Evolutionary conservation across 2,888 invertebrate genomes (phyloP).

Genomic region (Orchesella flavescens): DNA sequence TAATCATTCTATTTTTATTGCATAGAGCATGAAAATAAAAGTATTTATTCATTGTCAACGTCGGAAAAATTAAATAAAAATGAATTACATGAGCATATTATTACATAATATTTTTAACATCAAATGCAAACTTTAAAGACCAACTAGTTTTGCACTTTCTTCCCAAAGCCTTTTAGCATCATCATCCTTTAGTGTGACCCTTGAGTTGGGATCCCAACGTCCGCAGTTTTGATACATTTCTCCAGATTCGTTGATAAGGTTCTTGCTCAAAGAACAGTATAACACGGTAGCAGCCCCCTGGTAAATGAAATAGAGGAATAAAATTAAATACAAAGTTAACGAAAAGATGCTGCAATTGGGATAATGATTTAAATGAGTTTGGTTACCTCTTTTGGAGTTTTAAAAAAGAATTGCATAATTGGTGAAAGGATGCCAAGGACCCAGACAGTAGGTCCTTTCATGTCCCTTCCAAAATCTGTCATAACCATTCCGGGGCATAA

Average conservation of each 20-base stretch:
- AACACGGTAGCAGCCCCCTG: conserved; percentile 87
- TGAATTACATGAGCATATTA: too few relatives aligned
- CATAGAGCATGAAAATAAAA: too few relatives aligned
- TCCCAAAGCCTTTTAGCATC: conserved; percentile 82
- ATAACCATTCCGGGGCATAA: conserved; percentile 68
- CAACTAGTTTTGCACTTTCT: conserved; percentile 79
- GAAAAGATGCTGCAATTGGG: neutral
- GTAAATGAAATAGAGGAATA: conserved; percentile 58
- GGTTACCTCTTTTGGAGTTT: conserved; percentile 59
- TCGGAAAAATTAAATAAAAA: too few relatives aligned
- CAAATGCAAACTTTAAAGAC: neutral
- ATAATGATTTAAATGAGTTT: neutral
- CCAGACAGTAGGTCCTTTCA: conserved; percentile 39
- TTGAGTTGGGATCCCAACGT: conserved; percentile 76
- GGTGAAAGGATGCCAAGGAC: conserved; percentile 24
- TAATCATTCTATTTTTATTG: too few relatives aligned
- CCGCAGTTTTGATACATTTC: conserved; percentile 84
- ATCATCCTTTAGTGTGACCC: conserved; percentile 79
- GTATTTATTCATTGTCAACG: too few relatives aligned
- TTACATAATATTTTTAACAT: neutral
- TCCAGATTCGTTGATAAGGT: conserved; percentile 81
- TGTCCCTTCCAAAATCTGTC: conserved; percentile 59
- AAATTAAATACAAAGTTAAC: neutral
- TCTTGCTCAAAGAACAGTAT: conserved; percentile 84
- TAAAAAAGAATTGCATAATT: conserved; percentile 52